Evolutionary conservation across 2,888 invertebrate genomes (phyloP).

Genomic region (Chrysolina oricalcia): DNA sequence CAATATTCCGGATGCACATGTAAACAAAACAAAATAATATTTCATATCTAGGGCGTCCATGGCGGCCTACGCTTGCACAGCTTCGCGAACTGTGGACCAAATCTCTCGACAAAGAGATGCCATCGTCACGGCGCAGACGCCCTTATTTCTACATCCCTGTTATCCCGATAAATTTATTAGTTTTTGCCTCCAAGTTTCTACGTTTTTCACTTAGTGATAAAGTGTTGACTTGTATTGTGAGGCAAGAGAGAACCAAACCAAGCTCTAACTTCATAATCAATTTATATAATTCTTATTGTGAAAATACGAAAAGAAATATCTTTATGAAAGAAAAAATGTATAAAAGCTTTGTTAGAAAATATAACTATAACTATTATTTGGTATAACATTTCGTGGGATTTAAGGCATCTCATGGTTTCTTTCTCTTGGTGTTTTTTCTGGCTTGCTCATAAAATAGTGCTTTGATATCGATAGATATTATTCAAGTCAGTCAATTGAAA

Average conservation of each 20-base stretch:
- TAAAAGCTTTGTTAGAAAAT: too few relatives aligned
- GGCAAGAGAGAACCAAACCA: background rate
- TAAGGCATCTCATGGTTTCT: too few relatives aligned
- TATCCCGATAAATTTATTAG: conserved; percentile 23
- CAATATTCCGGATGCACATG: conserved; percentile 59
- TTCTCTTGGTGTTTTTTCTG: too few relatives aligned
- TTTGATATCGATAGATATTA: too few relatives aligned
- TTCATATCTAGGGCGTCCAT: conserved; percentile 63
- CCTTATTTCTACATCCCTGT: conserved; percentile 27
- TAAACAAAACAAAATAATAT: conserved; percentile 62
- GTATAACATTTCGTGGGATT: too few relatives aligned
- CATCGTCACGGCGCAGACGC: conserved; percentile 65
- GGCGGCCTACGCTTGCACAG: conserved; percentile 63
- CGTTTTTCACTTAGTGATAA: background rate
- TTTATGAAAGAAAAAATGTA: too few relatives aligned
- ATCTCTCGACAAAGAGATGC: conserved; percentile 66
- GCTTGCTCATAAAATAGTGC: too few relatives aligned
- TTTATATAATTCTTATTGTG: too few relatives aligned
- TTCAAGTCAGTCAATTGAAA: too few relatives aligned
- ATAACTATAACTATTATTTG: too few relatives aligned
- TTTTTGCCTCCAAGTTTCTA: background rate
- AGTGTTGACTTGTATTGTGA: too few relatives aligned
- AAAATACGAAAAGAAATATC: too few relatives aligned
- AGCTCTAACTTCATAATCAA: background rate
- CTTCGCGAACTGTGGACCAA: conserved; percentile 67